phyloP scores from a whole-genome alignment of 92 coral and sea anemone species.

The Paragorgia papillata region DNA sequence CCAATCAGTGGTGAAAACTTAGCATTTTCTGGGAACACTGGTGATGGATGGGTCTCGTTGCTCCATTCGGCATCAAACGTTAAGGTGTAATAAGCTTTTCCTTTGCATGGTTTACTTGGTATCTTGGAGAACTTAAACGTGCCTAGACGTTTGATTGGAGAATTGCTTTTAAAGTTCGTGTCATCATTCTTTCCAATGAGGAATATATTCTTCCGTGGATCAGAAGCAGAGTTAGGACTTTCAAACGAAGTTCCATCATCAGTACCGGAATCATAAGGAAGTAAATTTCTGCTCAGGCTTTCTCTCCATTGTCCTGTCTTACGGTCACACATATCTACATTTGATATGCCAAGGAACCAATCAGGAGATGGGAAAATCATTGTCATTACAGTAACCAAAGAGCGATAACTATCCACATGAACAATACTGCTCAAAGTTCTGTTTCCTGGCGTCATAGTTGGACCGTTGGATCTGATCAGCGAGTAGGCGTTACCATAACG shows the following conservation, averaged over 20 bases:
- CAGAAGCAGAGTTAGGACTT: neutral
- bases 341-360: slow-evolving; percentile 46
- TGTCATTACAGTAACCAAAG: slow-evolving; percentile 46
- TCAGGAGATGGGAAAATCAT: slow-evolving; percentile 50
- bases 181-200: slow-evolving; percentile 41
- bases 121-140: slow-evolving; percentile 30
- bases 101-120: slow-evolving; percentile 42
- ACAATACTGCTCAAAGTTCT: slow-evolving; percentile 11
- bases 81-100: slow-evolving; percentile 53
- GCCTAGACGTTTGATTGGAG: slow-evolving; percentile 26
- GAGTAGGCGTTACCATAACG: slow-evolving; percentile 21
- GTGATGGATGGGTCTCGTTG: slow-evolving; percentile 41
- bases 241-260: slow-evolving; percentile 40
- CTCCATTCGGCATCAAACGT: slow-evolving; percentile 56
- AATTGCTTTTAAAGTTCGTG: slow-evolving; percentile 34
- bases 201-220: slow-evolving; percentile 33
- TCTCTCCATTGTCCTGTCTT: slow-evolving; percentile 21
- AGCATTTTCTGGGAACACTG: slow-evolving; percentile 26
- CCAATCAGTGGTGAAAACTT: slow-evolving; percentile 63
- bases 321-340: slow-evolving; percentile 41
- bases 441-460: slow-evolving; percentile 21
- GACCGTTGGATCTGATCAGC: neutral
- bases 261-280: slow-evolving; percentile 43
- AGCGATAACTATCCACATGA: slow-evolving; percentile 25
- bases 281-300: neutral